Conservation (phyloP, 2,888 invertebrate genomes). For the Lithosia quadra region DNA sequence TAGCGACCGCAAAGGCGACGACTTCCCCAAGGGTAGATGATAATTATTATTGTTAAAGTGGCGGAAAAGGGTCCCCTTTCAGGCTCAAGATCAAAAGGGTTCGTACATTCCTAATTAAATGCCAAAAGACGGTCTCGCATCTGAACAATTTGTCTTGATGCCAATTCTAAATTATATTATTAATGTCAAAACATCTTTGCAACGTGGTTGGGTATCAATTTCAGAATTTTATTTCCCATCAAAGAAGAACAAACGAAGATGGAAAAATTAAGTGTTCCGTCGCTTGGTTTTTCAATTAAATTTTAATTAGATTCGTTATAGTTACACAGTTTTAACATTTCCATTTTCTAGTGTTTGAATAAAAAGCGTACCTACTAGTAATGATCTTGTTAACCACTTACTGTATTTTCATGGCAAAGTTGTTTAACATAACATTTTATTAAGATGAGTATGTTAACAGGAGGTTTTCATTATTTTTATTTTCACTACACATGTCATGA, state of each 20-base stretch:
- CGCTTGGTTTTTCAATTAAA: not conserved
- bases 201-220: constrained; percentile 6
- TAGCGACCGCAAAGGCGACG: constrained; percentile 23
- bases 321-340: not conserved
- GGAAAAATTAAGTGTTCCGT: not conserved
- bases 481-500: too few species aligned
- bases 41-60: constrained; percentile 46
- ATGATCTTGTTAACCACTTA: too few species aligned
- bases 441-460: not conserved
- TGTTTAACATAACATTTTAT: not conserved
- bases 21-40: constrained; percentile 25
- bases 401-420: not conserved
- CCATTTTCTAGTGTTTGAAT: not conserved
- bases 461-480: too few species aligned
- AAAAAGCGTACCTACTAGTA: not conserved
- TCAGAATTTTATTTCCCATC: constrained; percentile 8
- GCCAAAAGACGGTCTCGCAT: constrained; percentile 34
- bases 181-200: constrained; percentile 13
- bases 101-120: constrained; percentile 43
- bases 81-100: constrained; percentile 42
- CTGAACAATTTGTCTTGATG: constrained; percentile 29
- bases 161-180: constrained; percentile 30
- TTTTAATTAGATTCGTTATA: not conserved
- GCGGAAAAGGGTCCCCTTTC: constrained; percentile 43
- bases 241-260: not conserved